Percentiles rank a stretch among this genome's conserved stretches.
Conservation (phyloP, 2,113 vertebrate species). For the Malaclemys terrapin region DNA sequence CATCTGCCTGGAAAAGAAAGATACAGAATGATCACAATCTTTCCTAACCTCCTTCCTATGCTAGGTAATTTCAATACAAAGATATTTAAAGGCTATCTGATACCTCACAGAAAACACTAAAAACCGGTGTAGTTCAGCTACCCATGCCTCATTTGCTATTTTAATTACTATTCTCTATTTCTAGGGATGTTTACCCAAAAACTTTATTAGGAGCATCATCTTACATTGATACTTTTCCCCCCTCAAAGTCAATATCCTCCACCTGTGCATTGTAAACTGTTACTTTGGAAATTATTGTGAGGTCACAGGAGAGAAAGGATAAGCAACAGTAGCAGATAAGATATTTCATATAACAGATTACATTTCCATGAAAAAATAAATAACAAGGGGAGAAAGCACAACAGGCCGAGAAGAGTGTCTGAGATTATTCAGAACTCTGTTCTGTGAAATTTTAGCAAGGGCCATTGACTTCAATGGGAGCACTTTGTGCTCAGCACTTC, state of each 20-base stretch:
- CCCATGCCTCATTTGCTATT: neutral
- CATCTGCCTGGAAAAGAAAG: constrained; percentile 24
- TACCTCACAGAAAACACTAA: neutral
- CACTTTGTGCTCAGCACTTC: fast-evolving
- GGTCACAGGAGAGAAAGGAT: fast-evolving
- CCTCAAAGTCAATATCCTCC: neutral
- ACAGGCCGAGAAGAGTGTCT: fast-evolving
- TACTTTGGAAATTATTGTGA: neutral
- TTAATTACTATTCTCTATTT: neutral
- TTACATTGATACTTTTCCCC: neutral
- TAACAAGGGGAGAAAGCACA: neutral
- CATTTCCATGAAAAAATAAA: neutral
- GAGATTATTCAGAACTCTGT: fast-evolving
- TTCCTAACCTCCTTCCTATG: neutral
- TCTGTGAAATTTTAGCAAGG: fast-evolving
- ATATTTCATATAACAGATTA: neutral
- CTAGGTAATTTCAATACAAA: neutral
- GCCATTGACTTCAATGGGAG: fast-evolving
- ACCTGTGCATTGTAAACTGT: neutral
- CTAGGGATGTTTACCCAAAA: neutral
- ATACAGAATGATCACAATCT: neutral
- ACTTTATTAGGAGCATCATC: fast-evolving
- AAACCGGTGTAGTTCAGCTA: fast-evolving
- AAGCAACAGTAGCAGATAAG: constrained; percentile 4
- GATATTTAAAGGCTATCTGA: fast-evolving